These are phyloP conservation scores for Panagrolaimus sp. DNA, from an alignment of 1,140 invertebrate species.

Conservation along the genomic window DNA sequence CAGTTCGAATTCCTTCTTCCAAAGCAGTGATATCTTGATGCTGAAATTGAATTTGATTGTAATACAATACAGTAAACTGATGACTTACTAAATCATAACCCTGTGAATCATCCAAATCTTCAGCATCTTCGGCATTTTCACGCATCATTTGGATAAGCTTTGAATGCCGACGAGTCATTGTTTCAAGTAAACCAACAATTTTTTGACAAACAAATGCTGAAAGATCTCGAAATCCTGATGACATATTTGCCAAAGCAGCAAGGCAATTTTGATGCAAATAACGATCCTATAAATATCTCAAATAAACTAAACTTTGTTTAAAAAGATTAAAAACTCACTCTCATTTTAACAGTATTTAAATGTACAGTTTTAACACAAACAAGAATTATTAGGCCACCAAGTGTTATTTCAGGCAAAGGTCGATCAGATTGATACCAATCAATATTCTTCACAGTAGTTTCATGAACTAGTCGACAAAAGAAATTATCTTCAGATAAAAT, in stretches of 20 bases:
- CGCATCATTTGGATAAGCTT: slow-evolving; percentile 48
- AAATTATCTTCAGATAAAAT: slow-evolving; percentile 92
- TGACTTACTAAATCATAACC: slow-evolving; percentile 31
- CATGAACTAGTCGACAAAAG: slow-evolving; percentile 87
- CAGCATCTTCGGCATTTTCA: slow-evolving; percentile 47
- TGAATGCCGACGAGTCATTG: slow-evolving; percentile 45
- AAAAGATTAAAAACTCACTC: slow-evolving; percentile 63
- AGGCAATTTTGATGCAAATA: slow-evolving; percentile 93
- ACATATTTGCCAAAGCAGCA: slow-evolving; percentile 96
- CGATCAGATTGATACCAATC: slow-evolving; percentile 71
- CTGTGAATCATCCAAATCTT: slow-evolving; percentile 25
- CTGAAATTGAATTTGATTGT: slow-evolving; percentile 47
- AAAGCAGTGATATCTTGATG: slow-evolving; percentile 84
- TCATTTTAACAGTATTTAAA: slow-evolving; percentile 92
- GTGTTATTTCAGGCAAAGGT: slow-evolving; percentile 62
- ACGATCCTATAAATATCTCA: slow-evolving; percentile 68
- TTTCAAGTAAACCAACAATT: slow-evolving; percentile 57
- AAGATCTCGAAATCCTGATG: slow-evolving; percentile 80
- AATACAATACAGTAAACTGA: not conserved
- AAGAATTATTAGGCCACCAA: slow-evolving; percentile 88
- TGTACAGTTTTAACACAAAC: slow-evolving; percentile 92
- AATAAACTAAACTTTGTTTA: no score
- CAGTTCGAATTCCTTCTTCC: slow-evolving; percentile 82
- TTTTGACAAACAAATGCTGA: slow-evolving; percentile 93
- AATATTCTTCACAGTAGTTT: slow-evolving; percentile 81